Conservation (phyloP, 2,113 vertebrate species). For the Python bivittatus region DNA sequence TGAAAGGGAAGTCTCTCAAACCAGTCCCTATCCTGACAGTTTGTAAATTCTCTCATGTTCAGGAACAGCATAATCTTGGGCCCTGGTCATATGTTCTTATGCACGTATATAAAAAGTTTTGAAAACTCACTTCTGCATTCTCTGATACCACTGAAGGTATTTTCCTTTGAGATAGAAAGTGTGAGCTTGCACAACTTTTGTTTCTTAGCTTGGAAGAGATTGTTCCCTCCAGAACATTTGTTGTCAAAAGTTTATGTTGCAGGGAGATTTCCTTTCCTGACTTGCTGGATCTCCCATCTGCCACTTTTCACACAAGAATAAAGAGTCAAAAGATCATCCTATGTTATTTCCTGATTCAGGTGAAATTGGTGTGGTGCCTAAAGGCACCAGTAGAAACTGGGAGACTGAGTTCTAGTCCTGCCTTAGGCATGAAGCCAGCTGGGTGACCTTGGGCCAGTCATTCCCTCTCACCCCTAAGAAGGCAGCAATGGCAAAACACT, state of each 20-base stretch:
- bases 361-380: background rate
- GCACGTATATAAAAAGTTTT: background rate
- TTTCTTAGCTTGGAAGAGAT: background rate
- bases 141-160: background rate
- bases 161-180: background rate
- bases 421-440: background rate
- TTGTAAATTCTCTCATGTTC: background rate
- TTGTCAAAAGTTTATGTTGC: background rate
- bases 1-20: background rate
- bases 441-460: background rate
- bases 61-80: background rate
- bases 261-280: background rate
- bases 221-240: background rate
- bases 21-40: background rate
- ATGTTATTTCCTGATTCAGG: background rate
- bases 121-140: background rate
- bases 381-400: background rate
- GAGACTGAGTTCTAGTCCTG: background rate
- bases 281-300: background rate
- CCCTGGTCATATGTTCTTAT: background rate
- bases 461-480: background rate
- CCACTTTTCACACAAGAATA: background rate
- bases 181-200: background rate
- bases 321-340: background rate
- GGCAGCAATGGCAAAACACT: background rate